phyloP scores from a whole-genome alignment of 2,113 vertebrate species.

The Anoura caudifer region DNA sequence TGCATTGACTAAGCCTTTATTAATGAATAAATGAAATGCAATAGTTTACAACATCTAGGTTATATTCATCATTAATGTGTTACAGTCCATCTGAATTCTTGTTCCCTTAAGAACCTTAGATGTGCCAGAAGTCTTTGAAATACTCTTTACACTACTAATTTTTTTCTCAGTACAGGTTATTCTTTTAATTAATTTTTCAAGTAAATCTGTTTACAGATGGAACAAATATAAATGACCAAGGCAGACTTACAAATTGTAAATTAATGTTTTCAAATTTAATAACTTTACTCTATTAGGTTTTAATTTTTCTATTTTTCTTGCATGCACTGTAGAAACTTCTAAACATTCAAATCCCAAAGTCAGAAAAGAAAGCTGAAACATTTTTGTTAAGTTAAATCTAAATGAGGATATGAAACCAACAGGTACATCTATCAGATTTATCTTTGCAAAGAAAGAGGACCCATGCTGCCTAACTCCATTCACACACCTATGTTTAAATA shows the following conservation, averaged over 20 bases:
- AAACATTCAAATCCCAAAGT: not conserved
- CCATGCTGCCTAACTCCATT: not conserved
- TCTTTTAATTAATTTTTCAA: not conserved
- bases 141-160: not conserved
- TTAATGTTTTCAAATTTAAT: not conserved
- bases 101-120: not conserved
- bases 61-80: not conserved
- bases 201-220: not conserved
- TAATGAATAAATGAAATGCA: not conserved
- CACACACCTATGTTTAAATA: conserved; percentile 17
- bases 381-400: conserved; percentile 23
- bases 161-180: not conserved
- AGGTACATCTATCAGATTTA: not conserved
- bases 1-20: not conserved
- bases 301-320: not conserved
- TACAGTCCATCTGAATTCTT: not conserved
- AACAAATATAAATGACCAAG: not conserved
- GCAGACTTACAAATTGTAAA: not conserved
- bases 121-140: not conserved
- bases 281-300: not conserved
- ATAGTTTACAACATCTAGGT: not conserved
- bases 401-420: not conserved
- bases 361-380: not conserved
- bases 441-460: conserved; percentile 5
- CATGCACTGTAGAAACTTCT: not conserved